These are phyloP conservation scores for Xylota sylvarum DNA, from an alignment of 2,888 invertebrate species.

Conservation along the genomic window DNA sequence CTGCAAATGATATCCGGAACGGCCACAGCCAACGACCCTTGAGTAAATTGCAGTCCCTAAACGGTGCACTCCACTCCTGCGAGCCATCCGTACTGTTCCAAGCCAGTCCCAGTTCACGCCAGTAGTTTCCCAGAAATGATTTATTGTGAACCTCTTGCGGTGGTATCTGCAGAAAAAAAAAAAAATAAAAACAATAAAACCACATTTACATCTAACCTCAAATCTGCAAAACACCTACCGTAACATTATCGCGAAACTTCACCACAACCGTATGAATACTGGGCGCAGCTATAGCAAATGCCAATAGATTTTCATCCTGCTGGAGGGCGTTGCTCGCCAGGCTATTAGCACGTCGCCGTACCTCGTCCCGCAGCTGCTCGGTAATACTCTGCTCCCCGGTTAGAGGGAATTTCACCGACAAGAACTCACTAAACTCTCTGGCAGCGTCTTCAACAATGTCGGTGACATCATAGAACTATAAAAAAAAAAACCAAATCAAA, in stretches of 20 bases:
- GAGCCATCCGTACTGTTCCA: slow-evolving; percentile 84
- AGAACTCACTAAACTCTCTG: slow-evolving; percentile 83
- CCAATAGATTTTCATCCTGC: slow-evolving; percentile 84
- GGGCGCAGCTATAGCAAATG: slow-evolving; percentile 85
- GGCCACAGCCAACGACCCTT: slow-evolving; percentile 85
- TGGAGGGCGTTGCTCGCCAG: slow-evolving; percentile 84
- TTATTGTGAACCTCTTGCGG: slow-evolving; percentile 83
- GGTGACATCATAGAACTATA: slow-evolving; percentile 83
- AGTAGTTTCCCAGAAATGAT: slow-evolving; percentile 84
- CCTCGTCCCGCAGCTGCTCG: slow-evolving; percentile 82
- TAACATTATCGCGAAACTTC: slow-evolving; percentile 84
- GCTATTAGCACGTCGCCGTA: slow-evolving; percentile 83
- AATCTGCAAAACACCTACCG: slow-evolving; percentile 79
- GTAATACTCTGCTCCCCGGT: slow-evolving; percentile 78
- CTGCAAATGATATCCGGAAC: slow-evolving; percentile 84
- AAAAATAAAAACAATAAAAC: slow-evolving; percentile 30
- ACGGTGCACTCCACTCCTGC: slow-evolving; percentile 85
- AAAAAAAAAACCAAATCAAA: slow-evolving; percentile 16
- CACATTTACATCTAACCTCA: not conserved
- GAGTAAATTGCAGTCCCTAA: slow-evolving; percentile 84
- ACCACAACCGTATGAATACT: slow-evolving; percentile 84
- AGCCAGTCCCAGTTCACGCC: slow-evolving; percentile 84
- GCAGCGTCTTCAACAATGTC: slow-evolving; percentile 84
- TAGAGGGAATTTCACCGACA: slow-evolving; percentile 82
- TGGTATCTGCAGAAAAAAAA: slow-evolving; percentile 81